Evolutionary conservation across 2,888 invertebrate genomes (phyloP), one percentile per base, ranked within the genome.

Genomic region (Drosophila austrosaltans): DNA sequence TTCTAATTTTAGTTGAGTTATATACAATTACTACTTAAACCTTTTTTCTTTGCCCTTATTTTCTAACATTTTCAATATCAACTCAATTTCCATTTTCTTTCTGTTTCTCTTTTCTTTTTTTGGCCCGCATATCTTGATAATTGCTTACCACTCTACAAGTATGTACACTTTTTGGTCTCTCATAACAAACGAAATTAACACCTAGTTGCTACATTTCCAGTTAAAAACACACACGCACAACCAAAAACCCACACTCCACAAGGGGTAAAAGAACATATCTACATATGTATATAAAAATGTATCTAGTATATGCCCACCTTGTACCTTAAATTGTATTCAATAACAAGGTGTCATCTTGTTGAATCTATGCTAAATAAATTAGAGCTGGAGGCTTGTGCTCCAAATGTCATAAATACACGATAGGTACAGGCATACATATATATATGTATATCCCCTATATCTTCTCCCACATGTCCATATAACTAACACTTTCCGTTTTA

Each of bases 261-360:
- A 30, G 6, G 40, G 12, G 32, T 58, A 54, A n/a, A 54, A 5
- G 16, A 3, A 59, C 25, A 66, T 53, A 63, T 48, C 57, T 53
- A 53, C 65, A 30, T 1, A 20, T 66, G 8, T 39, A 20, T 48
- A 59, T 16, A 16, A 16, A 16, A 16, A 16, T 16, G 16, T 16
- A 16, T 16, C 16, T 16, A 16, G 16, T 28, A 56, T 32, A 56
- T 44, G 30, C 44, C 64, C 44, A 62, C 73, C 58, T 48, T 12
- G 40, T 28, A 62, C 53, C 48, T 36, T 36, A 8, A 36, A 36
- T 36, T 36, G 8, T 8, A 36, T 10, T 2, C 7, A 36, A 36
- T 79, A 84, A 84, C 84, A 87, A 87, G 87, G 87, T 84, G 84
- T 85, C 87, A 75, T 74, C 79, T 81, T 73, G 58, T 71, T 62